phyloP scores from a whole-genome alignment of 1,140 invertebrate species.

The Andrena cerasifolii region DNA sequence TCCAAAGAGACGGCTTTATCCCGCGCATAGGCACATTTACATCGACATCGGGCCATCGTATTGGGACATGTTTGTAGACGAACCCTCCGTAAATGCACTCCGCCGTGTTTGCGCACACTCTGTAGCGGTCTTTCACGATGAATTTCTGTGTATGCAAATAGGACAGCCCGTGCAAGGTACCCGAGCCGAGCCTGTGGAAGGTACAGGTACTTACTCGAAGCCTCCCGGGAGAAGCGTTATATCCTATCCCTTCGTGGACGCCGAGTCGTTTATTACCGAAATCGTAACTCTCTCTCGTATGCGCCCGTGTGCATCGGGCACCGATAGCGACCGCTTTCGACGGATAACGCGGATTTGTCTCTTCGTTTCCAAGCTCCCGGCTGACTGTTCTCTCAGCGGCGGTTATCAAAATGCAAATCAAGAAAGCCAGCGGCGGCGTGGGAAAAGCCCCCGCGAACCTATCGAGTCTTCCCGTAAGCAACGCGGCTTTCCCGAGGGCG shows the following conservation, averaged over 20 bases:
- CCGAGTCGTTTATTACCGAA: neutral
- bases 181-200: neutral
- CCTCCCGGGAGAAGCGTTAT: neutral
- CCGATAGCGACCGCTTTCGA: conserved; percentile 4
- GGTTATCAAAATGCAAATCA: conserved; percentile 27
- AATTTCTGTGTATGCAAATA: conserved; percentile 66
- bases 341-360: conserved; percentile 9
- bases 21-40: conserved; percentile 23
- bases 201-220: no score
- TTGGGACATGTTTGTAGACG: conserved; percentile 26
- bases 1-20: conserved; percentile 53
- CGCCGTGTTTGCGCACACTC: conserved; percentile 55
- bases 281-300: neutral
- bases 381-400: neutral
- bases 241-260: neutral
- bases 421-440: neutral
- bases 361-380: neutral
- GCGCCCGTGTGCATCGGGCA: neutral
- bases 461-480: neutral
- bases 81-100: conserved; percentile 55
- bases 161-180: conserved; percentile 25
- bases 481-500: neutral
- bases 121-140: conserved; percentile 56
- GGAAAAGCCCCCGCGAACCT: neutral
- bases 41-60: conserved; percentile 4